Base-by-base conservation (phyloP, 2,888 invertebrate species). In the Plebejus melissa region DNA sequence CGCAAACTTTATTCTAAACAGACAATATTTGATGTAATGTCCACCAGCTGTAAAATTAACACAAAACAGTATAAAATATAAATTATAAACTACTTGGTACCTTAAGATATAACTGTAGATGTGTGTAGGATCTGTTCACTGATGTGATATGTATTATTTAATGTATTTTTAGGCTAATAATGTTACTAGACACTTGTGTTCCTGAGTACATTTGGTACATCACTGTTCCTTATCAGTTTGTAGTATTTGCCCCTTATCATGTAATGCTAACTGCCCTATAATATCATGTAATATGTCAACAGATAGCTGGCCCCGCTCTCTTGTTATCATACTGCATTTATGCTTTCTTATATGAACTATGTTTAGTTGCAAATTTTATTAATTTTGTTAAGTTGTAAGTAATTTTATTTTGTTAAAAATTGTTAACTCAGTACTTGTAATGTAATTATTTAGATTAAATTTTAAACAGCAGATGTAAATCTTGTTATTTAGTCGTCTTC, bases 221-320 rank as follows among this genome's bases (percentile, higher is more conserved):
- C 32, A 71, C 75, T 41, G 57, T 58, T 46, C 60, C 71, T 75
- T 75, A 75, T 75, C 75, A 41, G 22, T 75, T 57, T 70, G 54
- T 75, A 75, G 13, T 75, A 75, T 75, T 75, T 75, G 75, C 71
- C 71, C 58, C 75, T 75, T 75, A 75, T 75, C 75, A 36, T 11
- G 41, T 71, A 75, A 11, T 22, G 41, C 58, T n/a, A 4, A 70
- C 58, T 75, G 58, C 58, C 57, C 28, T 60, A 41, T 58, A 13
- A 50, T 50, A 54, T 54, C 16, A 16, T 54, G 54, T 54, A 16
- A 16, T 69, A 58, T 58, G 58, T 75, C 22, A 58, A 75, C 58
- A 38, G 60, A 58, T 57, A 6, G 57, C 71, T 60, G 69, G 57
- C 71, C 71, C 28, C 41, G 75, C 69, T 71, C 75, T 75, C 75